Conservation (phyloP, 2,888 invertebrate genomes). For the Heliconius charithonia region DNA sequence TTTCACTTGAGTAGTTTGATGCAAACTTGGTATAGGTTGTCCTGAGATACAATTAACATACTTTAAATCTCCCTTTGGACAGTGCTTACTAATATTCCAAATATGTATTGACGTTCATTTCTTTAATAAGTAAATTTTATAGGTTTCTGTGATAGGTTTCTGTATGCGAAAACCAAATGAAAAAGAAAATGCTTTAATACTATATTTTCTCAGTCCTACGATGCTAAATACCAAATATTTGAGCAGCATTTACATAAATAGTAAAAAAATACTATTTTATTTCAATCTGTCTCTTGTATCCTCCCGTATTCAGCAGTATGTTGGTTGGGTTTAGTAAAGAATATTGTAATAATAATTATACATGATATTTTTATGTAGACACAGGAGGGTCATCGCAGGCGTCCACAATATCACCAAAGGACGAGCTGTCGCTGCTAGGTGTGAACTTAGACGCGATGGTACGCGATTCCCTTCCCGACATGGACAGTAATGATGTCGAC, state of each 20-base stretch:
- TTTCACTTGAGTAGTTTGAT: background rate
- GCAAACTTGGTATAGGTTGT: no score
- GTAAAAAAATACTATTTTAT: no score
- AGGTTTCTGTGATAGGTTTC: no score
- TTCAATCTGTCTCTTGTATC: no score
- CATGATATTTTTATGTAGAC: slow-evolving; percentile 21
- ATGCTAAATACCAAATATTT: no score
- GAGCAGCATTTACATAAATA: no score
- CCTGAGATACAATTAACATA: no score
- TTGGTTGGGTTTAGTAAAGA: no score
- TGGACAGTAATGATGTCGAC: slow-evolving; percentile 95
- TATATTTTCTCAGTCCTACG: background rate
- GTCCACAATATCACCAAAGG: slow-evolving; percentile 85
- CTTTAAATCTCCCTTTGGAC: no score
- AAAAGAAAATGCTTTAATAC: background rate
- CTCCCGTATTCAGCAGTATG: no score
- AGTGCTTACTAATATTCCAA: no score
- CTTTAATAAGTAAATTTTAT: no score
- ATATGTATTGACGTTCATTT: background rate
- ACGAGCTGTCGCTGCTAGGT: slow-evolving; percentile 78
- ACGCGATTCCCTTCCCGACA: slow-evolving; percentile 89
- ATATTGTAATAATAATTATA: background rate
- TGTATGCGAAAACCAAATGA: background rate
- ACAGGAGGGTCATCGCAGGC: slow-evolving; percentile 60
- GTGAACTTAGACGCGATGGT: slow-evolving; percentile 90